Evolutionary conservation across 2,113 vertebrate genomes (phyloP), one percentile per base, ranked within the genome.

Genomic region (Alexandromys fortis): DNA sequence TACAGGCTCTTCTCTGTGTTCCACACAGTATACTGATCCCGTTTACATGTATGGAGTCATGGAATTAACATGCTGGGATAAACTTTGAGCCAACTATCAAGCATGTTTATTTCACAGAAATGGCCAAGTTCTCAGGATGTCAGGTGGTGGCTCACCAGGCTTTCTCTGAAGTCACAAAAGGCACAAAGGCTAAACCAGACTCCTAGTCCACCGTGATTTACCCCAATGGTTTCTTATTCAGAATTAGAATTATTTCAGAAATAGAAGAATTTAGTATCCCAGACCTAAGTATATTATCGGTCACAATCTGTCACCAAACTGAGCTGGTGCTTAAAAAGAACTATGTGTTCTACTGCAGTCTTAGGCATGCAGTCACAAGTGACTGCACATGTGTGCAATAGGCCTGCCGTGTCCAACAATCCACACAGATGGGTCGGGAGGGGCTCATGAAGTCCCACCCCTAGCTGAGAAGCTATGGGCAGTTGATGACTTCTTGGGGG

Each of bases 31-130:
- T 67, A 7, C 33, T 91, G 65, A 91, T 65, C 38, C 68, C 19
- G 76, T 89, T 79, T 77, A 55, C 30, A 28, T 45, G 47, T 68
- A 14, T 16, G 19, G 47, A 91, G 65, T 63, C 73, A 58, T 77
- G 72, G 45, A 91, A 77, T 86, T 73, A 67, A 0, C 75, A 35
- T 67, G 17, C 9, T 61, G 24, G 24, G 24, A 77, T 79, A 26
- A 35, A 95, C 73, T 94, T 85, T 65, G 86, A 28, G 42, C 45
- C 49, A 91, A 38, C 13, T 68, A 61, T 68, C 38, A 86, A 82
- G 87, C 70, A 26, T 35, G 86, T 26, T 88, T 86, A 75, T 89
- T 97, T 94, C 89, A 92, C 17, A 94, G 63, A 96, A 86, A 30
- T 70, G 90, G 70, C 12, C 72, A 72, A 91, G 42, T 35, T 14